Evolutionary conservation across 2,888 invertebrate genomes (phyloP).

Genomic region (Drosophila kambysellisi): DNA sequence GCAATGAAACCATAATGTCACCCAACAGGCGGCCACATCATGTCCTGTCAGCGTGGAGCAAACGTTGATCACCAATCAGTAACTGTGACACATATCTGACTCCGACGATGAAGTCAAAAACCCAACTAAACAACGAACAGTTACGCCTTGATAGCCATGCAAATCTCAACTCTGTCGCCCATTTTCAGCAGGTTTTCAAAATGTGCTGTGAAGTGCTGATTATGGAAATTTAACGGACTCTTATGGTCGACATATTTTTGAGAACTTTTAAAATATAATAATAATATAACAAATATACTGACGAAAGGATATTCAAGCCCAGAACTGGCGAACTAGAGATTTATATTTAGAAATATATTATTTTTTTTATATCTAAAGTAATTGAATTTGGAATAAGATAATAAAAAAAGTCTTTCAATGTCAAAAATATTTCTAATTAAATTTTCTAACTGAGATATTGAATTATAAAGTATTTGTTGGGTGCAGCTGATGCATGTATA

Average conservation of each 20-base stretch:
- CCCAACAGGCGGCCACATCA: slow-evolving; percentile 64
- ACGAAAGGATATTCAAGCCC: not conserved
- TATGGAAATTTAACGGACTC: slow-evolving; percentile 12
- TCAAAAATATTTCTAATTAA: not conserved
- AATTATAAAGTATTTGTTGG: not conserved
- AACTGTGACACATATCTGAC: slow-evolving; percentile 47
- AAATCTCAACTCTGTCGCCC: slow-evolving; percentile 10
- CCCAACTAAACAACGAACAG: not conserved
- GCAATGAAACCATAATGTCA: slow-evolving; percentile 78
- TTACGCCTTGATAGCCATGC: slow-evolving; percentile 37
- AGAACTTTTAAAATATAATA: not conserved
- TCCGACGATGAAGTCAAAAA: not conserved
- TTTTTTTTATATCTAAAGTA: not conserved
- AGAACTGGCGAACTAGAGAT: not conserved
- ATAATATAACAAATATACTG: not conserved
- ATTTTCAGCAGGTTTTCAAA: slow-evolving; percentile 9
- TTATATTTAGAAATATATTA: not conserved
- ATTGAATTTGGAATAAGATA: not conserved
- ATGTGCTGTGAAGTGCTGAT: slow-evolving; percentile 8
- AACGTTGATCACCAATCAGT: slow-evolving; percentile 64
- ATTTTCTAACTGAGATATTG: not conserved
- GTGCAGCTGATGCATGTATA: slow-evolving; percentile 22
- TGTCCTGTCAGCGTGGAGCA: slow-evolving; percentile 42
- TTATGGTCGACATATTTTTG: not conserved
- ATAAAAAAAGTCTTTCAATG: not conserved